Conservation (phyloP, 2,888 invertebrate species). For the Hemistola chrysoprasaria region DNA sequence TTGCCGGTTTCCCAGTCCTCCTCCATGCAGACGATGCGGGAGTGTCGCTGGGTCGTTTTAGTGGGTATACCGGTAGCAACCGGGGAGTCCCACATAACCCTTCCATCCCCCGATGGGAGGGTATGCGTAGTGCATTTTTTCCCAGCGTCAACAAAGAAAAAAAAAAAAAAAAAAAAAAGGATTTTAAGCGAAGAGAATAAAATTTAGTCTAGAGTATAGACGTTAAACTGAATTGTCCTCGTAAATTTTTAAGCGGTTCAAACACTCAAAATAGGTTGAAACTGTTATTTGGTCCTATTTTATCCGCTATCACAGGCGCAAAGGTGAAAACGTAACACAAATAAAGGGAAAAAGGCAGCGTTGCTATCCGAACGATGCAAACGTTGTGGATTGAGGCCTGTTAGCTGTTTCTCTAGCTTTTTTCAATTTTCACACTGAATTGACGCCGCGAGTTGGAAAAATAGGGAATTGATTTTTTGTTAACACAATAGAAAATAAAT, state of each 20-base stretch:
- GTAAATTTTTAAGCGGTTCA: slow-evolving; percentile 1
- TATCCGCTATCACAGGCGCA: too few relatives aligned
- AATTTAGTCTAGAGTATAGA: too few relatives aligned
- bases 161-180: background rate
- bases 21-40: too few relatives aligned
- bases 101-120: too few relatives aligned
- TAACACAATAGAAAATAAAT: background rate
- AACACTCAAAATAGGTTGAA: too few relatives aligned
- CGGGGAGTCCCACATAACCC: too few relatives aligned
- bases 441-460: background rate
- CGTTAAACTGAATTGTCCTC: too few relatives aligned
- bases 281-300: slow-evolving; percentile 3
- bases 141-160: background rate
- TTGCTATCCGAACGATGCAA: slow-evolving; percentile 3
- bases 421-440: slow-evolving; percentile 7
- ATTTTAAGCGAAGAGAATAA: too few relatives aligned
- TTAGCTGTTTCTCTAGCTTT: slow-evolving; percentile 1
- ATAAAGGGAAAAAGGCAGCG: background rate
- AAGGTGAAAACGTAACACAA: background rate
- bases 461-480: slow-evolving; percentile 7
- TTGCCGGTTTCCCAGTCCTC: too few relatives aligned
- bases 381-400: slow-evolving; percentile 5
- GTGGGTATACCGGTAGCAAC: too few relatives aligned
- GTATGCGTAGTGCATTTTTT: too few relatives aligned
- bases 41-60: too few relatives aligned